A percentile compares a stretch with the other conserved stretches of the same genome.
These are phyloP conservation scores for Gnathonemus longibarbis DNA, from an alignment of 2,113 vertebrate genomes.

Conservation along the genomic window DNA sequence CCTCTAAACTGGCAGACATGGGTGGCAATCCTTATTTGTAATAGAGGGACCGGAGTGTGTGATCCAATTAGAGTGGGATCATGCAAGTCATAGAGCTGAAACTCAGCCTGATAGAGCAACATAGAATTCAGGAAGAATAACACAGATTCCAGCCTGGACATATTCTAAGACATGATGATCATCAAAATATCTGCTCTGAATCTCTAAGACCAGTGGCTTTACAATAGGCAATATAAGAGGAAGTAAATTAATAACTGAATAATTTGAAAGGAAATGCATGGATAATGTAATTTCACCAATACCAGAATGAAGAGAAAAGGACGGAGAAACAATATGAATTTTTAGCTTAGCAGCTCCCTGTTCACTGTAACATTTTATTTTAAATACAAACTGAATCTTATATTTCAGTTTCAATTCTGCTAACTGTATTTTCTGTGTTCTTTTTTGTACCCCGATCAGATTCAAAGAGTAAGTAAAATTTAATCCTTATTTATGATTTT, in stretches of 20 bases:
- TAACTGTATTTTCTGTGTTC: constrained; percentile 2
- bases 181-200: neutral
- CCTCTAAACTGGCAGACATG: neutral
- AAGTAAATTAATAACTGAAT: neutral
- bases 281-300: neutral
- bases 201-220: neutral
- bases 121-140: neutral
- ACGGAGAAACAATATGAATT: neutral
- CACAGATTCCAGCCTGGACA: neutral
- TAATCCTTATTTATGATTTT: neutral
- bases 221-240: neutral
- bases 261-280: neutral
- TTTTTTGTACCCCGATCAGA: constrained; percentile 50
- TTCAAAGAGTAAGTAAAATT: constrained; percentile 98
- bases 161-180: neutral
- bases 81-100: neutral
- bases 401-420: neutral
- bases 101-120: neutral
- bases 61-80: neutral
- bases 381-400: neutral
- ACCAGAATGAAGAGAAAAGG: neutral
- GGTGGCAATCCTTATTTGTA: neutral
- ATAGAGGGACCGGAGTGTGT: neutral
- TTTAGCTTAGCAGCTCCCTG: neutral
- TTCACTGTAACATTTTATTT: neutral